Evolutionary conservation across 2,797 vertebrate genomes (phyloP).

Genomic region (Pelodytes ibericus): DNA sequence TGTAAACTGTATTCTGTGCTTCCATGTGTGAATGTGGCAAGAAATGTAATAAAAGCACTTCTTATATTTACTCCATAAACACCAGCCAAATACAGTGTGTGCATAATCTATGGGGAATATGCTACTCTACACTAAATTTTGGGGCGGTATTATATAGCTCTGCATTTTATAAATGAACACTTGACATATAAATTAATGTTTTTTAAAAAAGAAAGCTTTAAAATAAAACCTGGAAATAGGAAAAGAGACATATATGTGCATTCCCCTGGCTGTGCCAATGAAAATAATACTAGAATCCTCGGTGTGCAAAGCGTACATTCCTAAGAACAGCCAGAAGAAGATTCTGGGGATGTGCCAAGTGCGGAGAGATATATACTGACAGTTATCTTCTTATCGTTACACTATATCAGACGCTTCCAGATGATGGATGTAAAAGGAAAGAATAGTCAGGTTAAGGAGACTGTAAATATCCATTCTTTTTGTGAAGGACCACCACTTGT

Average conservation of each 20-base stretch:
- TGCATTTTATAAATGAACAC: background rate
- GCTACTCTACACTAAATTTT: no score
- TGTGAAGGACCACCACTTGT: background rate
- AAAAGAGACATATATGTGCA: background rate
- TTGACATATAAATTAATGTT: background rate
- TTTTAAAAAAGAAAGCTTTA: background rate
- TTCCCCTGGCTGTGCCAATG: constrained; percentile 17
- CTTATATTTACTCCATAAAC: no score
- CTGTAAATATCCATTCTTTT: background rate
- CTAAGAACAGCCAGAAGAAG: background rate
- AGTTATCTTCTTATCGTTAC: constrained; percentile 24
- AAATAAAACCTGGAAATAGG: background rate
- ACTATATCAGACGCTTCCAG: constrained; percentile 16
- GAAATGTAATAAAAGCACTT: no score
- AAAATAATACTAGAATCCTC: constrained; percentile 24
- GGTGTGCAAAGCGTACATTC: background rate
- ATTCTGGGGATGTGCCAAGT: constrained; percentile 45
- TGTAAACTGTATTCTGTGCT: no score
- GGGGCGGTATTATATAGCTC: no score
- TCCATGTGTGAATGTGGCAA: no score
- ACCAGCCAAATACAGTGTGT: no score
- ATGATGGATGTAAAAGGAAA: constrained; percentile 36
- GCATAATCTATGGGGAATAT: no score
- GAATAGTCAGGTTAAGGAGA: constrained; percentile 40
- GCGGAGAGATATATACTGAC: constrained; percentile 50